These are phyloP conservation scores for Clanis bilineata DNA, from an alignment of 2,888 invertebrate genomes.

Conservation along the genomic window DNA sequence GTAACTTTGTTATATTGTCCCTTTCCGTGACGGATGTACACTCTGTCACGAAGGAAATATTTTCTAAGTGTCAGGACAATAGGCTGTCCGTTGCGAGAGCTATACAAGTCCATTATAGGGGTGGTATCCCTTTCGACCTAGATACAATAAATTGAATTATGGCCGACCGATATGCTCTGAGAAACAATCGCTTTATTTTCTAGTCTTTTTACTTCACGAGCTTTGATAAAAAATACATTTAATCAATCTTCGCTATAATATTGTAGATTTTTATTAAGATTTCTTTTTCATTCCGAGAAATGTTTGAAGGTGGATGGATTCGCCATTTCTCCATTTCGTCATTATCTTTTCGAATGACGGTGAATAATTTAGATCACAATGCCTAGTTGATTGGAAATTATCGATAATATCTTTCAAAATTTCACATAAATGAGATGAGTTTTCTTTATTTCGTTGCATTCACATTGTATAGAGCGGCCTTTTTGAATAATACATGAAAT, in stretches of 20 bases:
- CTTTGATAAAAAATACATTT: background rate
- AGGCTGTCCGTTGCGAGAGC: background rate
- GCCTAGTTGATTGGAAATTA: background rate
- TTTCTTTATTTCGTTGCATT: background rate
- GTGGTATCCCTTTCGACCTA: conserved; percentile 30
- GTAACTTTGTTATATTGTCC: background rate
- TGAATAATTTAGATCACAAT: background rate
- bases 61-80: background rate
- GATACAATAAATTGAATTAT: conserved; percentile 40
- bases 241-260: background rate
- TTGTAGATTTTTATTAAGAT: background rate
- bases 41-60: background rate
- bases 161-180: conserved; percentile 28
- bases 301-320: background rate
- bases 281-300: background rate
- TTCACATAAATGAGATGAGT: background rate
- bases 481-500: too few species aligned
- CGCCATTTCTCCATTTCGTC: background rate
- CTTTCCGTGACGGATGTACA: background rate
- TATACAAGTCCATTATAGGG: conserved; percentile 8
- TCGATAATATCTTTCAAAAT: background rate
- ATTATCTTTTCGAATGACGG: background rate
- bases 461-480: too few species aligned
- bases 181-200: conserved; percentile 12
- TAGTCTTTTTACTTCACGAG: background rate